Base-by-base conservation (phyloP, 2,113 vertebrate genomes). In the Anser brachyrhynchus region DNA sequence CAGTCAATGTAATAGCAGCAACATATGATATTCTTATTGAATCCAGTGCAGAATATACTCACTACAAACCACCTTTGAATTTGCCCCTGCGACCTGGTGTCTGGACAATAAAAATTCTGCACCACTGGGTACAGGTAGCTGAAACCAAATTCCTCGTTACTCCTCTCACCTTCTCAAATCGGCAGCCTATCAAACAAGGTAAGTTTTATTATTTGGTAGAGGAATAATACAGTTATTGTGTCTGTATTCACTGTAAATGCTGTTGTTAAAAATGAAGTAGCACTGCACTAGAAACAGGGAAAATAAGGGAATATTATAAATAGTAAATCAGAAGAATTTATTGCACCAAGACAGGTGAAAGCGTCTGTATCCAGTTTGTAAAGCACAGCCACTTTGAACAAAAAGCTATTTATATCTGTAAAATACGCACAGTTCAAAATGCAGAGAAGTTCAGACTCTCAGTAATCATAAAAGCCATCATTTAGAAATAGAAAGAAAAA, bases 1-100 rank as follows among this genome's bases (percentile, higher is more conserved):
- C 99, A 3, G 89, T 99, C 65, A 99, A 99, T 6, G 95, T 99
- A 43, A 99, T 99, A 25, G 99, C 99, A 5, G 99, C 99, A 78
- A 99, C 99, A 2, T 99, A 99, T 0, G 99, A 99, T 92, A 99
- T 99, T 82, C 98, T 99, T 14, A 99, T 99, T 4, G 99, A 99
- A 73, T 98, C 99, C 85, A 98, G 98, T 7, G 99, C 99, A 0
- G 99, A 99, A 87, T 99, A 98, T 88, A 99, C 99, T 41, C 99
- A 99, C 97, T 99, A 99, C 97, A 98, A 99, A 93, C 99, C 99
- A 4, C 99, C 99, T 4, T 95, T 99, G 96, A 99, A 99, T 96
- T 96, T 98, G 97, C 99, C 99, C 3, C 98, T 99, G 96, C 93
- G 99, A 29, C 99, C 99, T 0, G 99, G 99, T 15, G 98, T 99